A percentile compares a stretch with the other conserved stretches of the same genome.
Evolutionary conservation across 1,140 invertebrate species (phyloP).

Genomic region (Brachionus koreanus): DNA sequence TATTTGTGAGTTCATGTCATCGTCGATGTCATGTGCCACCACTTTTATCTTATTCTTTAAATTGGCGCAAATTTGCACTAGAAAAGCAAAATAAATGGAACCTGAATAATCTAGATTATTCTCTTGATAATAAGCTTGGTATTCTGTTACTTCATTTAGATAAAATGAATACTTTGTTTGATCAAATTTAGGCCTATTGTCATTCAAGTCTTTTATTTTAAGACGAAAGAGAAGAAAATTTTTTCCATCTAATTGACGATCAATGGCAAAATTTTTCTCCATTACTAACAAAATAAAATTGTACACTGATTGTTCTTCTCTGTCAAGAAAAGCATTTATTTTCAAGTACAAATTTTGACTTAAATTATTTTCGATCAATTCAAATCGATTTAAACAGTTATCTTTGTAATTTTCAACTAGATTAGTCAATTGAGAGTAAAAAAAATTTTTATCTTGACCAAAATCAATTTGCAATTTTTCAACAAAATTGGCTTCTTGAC

Average conservation of each 20-base stretch:
- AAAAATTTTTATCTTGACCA: background rate
- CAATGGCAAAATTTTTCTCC: background rate
- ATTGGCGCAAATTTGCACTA: background rate
- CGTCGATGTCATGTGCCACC: background rate
- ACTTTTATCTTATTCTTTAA: background rate
- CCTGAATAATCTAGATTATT: background rate
- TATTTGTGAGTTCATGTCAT: background rate
- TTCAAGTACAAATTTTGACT: background rate
- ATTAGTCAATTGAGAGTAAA: background rate
- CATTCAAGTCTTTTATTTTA: slow-evolving; percentile 19
- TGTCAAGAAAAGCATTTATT: slow-evolving; percentile 13
- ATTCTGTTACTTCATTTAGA: slow-evolving; percentile 7
- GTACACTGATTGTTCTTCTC: slow-evolving; percentile 26
- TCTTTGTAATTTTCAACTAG: background rate
- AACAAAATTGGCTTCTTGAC: background rate
- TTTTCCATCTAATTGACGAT: background rate
- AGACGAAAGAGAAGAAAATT: slow-evolving; percentile 21
- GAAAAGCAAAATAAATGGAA: background rate
- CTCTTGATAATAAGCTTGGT: background rate
- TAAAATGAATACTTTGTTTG: slow-evolving; percentile 7
- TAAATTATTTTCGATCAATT: slow-evolving; percentile 6
- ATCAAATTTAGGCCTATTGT: slow-evolving; percentile 25
- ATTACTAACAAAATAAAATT: slow-evolving; percentile 11
- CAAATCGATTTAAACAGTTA: slow-evolving; percentile 22
- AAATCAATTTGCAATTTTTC: background rate